Evolutionary conservation across 1,140 invertebrate genomes (phyloP), one percentile per base, ranked within the genome.

Genomic region (Drosophila paulistorum): DNA sequence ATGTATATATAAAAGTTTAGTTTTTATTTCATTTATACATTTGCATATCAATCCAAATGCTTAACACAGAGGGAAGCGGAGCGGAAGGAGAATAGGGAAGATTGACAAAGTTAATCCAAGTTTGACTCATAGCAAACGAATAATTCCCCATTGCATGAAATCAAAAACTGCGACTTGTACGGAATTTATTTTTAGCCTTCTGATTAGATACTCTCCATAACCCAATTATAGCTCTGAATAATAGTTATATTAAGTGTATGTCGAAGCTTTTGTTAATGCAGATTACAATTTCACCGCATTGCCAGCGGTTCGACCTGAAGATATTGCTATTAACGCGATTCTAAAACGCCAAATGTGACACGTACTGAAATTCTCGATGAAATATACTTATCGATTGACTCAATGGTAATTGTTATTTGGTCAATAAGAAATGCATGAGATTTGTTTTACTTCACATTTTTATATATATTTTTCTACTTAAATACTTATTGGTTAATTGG

Each of bases 31-130:
- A 54, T 54, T 63, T 41, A 37, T 71, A 39, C 75, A 85, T 85
- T 85, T 85, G 83, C 82, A 85, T 85, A 85, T 85, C 79, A 87
- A 77, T 65, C 65, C 37, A 39, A 39, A 39, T 39, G 41, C n/a
- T 11, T 17, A 13, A 7, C 37, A 51, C n/a, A 55, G n/a, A 13
- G 14, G 37, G 35, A 17, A 35, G 30, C 3, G 30, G 30, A 6
- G 37, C 23, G 37, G 10, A 26, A 41, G 14, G 0, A 13, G 10
- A 7, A 20, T 11, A 33, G 23, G 37, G 37, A 14, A 41, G 59
- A 17, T 45, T 17, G 37, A 71, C 60, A 45, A 45, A 39, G 60
- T 70, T 64, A 64, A 61, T 66, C 33, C 61, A 66, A 57, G 70
- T 73, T 74, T 63, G 61, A 45, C 37, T 77, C 45, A 48, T 76